Percentiles rank a stretch among this genome's conserved stretches.
phyloP scores from a whole-genome alignment of 2,797 vertebrate species.

The Cirrhinus molitorella region DNA sequence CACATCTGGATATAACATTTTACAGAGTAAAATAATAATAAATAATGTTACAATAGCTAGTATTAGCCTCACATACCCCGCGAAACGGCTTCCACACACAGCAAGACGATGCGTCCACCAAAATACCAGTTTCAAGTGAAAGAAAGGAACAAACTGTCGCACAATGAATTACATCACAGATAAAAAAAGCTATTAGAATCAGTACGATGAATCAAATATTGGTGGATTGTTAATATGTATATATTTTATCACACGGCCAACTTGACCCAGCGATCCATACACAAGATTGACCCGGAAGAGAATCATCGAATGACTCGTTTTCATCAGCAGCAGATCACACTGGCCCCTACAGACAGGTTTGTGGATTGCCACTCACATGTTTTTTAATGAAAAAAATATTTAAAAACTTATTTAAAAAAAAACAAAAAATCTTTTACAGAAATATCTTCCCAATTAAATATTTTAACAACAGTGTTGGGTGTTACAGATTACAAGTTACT shows the following conservation, averaged over 20 bases:
- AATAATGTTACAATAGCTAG: not conserved
- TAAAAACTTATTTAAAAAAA: too few relatives aligned
- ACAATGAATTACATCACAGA: conserved; percentile 58
- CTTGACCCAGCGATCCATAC: not conserved
- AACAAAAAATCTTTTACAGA: not conserved
- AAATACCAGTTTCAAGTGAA: conserved; percentile 30
- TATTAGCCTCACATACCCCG: conserved; percentile 1
- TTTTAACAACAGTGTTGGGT: not conserved
- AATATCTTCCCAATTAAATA: not conserved
- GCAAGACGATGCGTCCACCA: conserved; percentile 40
- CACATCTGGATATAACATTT: not conserved
- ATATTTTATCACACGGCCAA: not conserved
- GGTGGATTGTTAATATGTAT: not conserved
- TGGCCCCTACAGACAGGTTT: not conserved
- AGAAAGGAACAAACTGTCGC: conserved; percentile 47
- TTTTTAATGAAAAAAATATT: not conserved
- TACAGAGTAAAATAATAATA: not conserved
- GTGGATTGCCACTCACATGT: not conserved
- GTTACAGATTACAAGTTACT: too few relatives aligned
- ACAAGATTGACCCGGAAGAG: conserved; percentile 54
- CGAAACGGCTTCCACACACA: not conserved
- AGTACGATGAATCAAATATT: not conserved
- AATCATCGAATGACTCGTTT: conserved; percentile 34
- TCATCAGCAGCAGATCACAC: not conserved
- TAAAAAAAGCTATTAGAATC: not conserved